Base-by-base conservation (phyloP, 2,888 invertebrate species). In the Acanthopleura granulata region DNA sequence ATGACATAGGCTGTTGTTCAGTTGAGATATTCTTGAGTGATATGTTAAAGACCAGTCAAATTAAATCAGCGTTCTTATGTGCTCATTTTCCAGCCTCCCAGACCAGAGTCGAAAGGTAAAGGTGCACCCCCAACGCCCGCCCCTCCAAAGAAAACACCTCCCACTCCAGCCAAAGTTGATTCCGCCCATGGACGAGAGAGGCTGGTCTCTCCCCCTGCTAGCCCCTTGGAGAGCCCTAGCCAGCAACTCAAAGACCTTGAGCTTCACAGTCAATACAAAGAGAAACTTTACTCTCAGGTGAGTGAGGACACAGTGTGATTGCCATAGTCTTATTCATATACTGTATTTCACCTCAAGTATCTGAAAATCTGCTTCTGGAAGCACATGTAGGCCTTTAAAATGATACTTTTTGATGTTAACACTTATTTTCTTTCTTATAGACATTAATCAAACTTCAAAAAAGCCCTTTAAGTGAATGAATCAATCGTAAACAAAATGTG, bases 221-320 rank as follows among this genome's bases (percentile, higher is more conserved):
- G 74, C 12, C 72, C 78, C 12, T 76, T 74, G 12, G 76, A 62
- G n/a, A 78, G 79, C 12, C 72, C 78, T 3, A 51, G 76, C 22
- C 75, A 78, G 11, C 79, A 80, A n/a, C 40, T 16, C n/a, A 79
- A 77, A 61, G 85, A 84, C 51, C 77, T 81, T 0, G 78, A 79
- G 11, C 74, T 81, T 27, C 83, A 85, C 40, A 79, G 72, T 73
- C 85, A 86, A 79, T 86, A 86, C 73, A 84, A 81, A 70, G 86
- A 86, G 74, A 86, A 85, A 75, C 69, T 86, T 6, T 80, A 81
- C 73, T 76, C 81, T 29, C 85, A 84, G 85, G 86, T 84, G 76
- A 49, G 74, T 76, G 40, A 6, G 9, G 9, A 40, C 40, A 40
- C 3, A 40, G 4, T 40, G 40, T 40, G 40, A 40, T 40, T 6